Conservation (phyloP, 1,140 invertebrate species). For the Tetragonula clypearis region DNA sequence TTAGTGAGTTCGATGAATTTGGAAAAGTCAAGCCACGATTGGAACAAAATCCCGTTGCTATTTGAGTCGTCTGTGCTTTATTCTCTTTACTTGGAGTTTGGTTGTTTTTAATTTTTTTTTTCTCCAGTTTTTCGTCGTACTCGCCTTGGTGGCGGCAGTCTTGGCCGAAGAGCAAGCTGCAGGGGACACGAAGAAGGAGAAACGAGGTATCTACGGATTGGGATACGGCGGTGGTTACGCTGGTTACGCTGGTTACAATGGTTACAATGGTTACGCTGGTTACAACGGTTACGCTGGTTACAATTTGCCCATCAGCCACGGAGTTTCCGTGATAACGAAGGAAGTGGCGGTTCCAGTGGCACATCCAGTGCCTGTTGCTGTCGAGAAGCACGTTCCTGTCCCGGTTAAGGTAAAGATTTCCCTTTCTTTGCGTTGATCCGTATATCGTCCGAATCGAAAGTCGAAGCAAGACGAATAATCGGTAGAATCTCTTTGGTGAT, state of each 20-base stretch:
- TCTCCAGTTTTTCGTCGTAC: slow-evolving; percentile 67
- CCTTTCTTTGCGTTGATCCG: background rate
- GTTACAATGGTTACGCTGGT: background rate
- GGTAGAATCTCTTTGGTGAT: too few species aligned
- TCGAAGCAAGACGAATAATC: too few species aligned
- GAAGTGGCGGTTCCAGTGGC: slow-evolving; percentile 76
- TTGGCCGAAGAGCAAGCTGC: slow-evolving; percentile 62
- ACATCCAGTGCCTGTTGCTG: slow-evolving; percentile 72
- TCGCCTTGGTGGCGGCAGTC: slow-evolving; percentile 71
- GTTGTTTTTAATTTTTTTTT: slow-evolving; percentile 10
- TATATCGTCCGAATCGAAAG: background rate
- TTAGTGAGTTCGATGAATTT: too few species aligned
- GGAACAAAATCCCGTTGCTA: background rate
- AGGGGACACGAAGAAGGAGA: slow-evolving; percentile 67
- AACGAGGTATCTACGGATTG: slow-evolving; percentile 73
- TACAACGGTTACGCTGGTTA: background rate
- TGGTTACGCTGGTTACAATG: too few species aligned
- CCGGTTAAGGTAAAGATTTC: slow-evolving; percentile 72
- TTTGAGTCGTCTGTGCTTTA: background rate
- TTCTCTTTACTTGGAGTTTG: slow-evolving; percentile 3
- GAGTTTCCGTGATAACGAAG: slow-evolving; percentile 72
- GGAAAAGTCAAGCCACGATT: background rate
- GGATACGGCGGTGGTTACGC: slow-evolving; percentile 60
- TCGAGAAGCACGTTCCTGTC: slow-evolving; percentile 76
- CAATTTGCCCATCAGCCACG: background rate